Percentiles rank a stretch among this genome's conserved stretches.
Conservation (phyloP, 1,140 invertebrate genomes). For the Lordiphosa stackelbergi region DNA sequence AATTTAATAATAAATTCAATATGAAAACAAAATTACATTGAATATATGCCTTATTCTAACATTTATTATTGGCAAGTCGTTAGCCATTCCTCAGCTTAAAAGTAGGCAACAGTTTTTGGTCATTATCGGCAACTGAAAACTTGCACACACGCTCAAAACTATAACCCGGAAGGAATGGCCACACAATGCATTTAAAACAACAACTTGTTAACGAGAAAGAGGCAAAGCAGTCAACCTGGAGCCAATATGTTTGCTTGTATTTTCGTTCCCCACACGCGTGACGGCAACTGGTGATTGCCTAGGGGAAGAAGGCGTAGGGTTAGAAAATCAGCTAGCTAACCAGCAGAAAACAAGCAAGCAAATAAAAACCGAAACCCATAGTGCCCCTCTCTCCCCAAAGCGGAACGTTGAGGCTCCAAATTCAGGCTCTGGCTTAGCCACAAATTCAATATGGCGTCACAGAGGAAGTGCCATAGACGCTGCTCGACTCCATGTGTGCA, state of each 20-base stretch:
- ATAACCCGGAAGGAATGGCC: conserved; percentile 12
- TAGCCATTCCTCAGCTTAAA: conserved; percentile 1
- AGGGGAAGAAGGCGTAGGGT: conserved; percentile 21
- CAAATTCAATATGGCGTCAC: conserved; percentile 66
- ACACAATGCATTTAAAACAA: conserved; percentile 63
- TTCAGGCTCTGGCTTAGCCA: conserved; percentile 31
- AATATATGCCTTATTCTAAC: too few relatives aligned
- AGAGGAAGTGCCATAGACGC: conserved; percentile 65
- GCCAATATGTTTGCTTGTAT: conserved; percentile 62
- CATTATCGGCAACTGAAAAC: conserved; percentile 17
- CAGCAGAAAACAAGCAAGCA: conserved; percentile 71
- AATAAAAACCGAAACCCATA: conserved; percentile 61
- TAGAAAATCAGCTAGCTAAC: conserved; percentile 67
- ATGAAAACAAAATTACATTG: too few relatives aligned
- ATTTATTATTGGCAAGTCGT: too few relatives aligned
- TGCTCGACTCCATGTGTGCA: conserved; percentile 9
- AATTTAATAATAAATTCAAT: too few relatives aligned
- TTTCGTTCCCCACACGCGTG: conserved; percentile 54
- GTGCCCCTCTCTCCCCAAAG: conserved; percentile 3
- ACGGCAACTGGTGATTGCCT: conserved; percentile 25
- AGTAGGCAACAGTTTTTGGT: conserved; percentile 4
- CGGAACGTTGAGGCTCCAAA: conserved; percentile 17
- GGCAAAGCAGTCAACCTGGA: conserved; percentile 4
- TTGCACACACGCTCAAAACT: conserved; percentile 8
- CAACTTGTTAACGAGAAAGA: conserved; percentile 26